phyloP scores from a whole-genome alignment of 2,113 vertebrate genomes.

The Strigops habroptila region DNA sequence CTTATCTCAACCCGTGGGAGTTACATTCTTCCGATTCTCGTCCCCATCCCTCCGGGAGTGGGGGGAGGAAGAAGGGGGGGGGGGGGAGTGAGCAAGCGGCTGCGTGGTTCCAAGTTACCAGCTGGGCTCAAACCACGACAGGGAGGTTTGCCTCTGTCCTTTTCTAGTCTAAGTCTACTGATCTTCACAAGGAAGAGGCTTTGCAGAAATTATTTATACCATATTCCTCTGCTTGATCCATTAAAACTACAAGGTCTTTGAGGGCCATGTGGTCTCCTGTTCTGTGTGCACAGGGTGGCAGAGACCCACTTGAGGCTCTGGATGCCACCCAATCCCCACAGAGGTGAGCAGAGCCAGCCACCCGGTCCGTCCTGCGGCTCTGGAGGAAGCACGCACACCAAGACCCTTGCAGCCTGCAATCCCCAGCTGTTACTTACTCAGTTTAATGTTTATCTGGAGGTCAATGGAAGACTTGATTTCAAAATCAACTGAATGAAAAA shows the following conservation, averaged over 20 bases:
- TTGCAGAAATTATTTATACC: not conserved
- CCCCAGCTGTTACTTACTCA: slow-evolving; percentile 73
- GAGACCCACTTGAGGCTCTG: not conserved
- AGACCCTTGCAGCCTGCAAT: accelerated
- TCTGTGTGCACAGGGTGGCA: not conserved
- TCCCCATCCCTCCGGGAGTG: no score
- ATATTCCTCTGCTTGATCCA: not conserved
- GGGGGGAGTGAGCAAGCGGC: no score
- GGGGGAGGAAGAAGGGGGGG: no score
- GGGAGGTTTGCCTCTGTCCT: not conserved
- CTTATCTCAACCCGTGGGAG: no score
- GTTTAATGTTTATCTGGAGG: slow-evolving; percentile 77
- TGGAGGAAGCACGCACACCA: not conserved
- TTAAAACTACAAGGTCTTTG: not conserved
- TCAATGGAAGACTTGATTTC: slow-evolving; percentile 84
- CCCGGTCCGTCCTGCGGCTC: not conserved
- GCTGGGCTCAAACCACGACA: no score
- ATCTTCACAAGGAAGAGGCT: not conserved
- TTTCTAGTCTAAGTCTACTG: not conserved
- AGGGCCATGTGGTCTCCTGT: not conserved
- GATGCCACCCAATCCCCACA: accelerated
- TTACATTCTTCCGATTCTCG: no score
- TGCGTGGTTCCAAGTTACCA: no score
- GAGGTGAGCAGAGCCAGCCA: not conserved
- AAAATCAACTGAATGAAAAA: slow-evolving; percentile 78